These are phyloP conservation scores for Eilema griseolum DNA, from an alignment of 2,888 invertebrate species.

Conservation along the genomic window DNA sequence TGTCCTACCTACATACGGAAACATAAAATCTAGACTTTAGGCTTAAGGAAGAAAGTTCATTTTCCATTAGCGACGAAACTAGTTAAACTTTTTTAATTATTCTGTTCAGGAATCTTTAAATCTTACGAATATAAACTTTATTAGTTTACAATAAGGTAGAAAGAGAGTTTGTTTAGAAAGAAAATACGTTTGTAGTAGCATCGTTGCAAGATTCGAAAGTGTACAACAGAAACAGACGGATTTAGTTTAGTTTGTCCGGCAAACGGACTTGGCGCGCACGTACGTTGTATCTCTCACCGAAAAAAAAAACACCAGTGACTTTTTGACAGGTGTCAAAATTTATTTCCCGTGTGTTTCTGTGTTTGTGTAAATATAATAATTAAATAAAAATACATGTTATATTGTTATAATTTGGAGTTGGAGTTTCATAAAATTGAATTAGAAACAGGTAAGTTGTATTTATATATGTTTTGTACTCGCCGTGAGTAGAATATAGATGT, in stretches of 20 bases:
- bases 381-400: conserved; percentile 22
- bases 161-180: conserved; percentile 24
- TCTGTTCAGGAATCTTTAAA: not conserved
- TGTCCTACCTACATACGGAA: conserved; percentile 43
- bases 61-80: conserved; percentile 27
- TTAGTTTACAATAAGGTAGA: conserved; percentile 20
- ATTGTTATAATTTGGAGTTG: conserved; percentile 9
- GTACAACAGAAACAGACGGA: conserved; percentile 49
- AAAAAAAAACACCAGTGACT: conserved; percentile 46
- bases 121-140: conserved; percentile 15
- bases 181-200: conserved; percentile 21
- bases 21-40: conserved; percentile 28
- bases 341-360: conserved; percentile 34
- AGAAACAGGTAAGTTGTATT: conserved; percentile 32
- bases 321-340: conserved; percentile 69
- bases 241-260: conserved; percentile 57
- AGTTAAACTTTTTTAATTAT: conserved; percentile 28
- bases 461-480: not conserved
- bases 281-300: conserved; percentile 31
- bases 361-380: conserved; percentile 24
- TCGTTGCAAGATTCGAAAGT: conserved; percentile 74
- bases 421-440: not conserved
- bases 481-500: conserved; percentile 26
- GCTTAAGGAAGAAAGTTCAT: conserved; percentile 11
- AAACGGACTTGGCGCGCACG: conserved; percentile 59